Evolutionary conservation across 2,888 invertebrate species (phyloP).

Genomic region (Cantharis rustica): DNA sequence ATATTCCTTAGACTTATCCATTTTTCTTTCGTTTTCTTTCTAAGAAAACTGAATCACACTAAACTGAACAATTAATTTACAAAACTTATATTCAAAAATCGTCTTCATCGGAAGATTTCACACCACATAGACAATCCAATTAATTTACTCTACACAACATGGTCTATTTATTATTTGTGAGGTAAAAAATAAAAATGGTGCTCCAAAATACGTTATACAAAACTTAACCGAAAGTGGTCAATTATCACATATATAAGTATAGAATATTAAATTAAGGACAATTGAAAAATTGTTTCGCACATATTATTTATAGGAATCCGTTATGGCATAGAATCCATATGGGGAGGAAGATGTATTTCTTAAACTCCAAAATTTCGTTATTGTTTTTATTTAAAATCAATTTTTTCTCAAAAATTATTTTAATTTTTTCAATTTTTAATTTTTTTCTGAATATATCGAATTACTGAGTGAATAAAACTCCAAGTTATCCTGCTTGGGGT

Average conservation of each 20-base stretch:
- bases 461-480: too few species aligned
- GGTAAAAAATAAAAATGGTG: constrained; percentile 15
- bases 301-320: not conserved
- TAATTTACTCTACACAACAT: not conserved
- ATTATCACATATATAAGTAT: constrained; percentile 42
- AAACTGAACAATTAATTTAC: not conserved
- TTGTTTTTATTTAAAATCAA: too few species aligned
- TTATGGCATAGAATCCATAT: not conserved
- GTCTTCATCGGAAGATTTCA: not conserved
- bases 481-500: too few species aligned
- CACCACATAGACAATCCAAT: not conserved
- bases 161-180: not conserved
- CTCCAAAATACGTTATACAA: constrained; percentile 19
- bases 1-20: constrained; percentile 39
- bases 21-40: not conserved
- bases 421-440: too few species aligned
- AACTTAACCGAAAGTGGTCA: constrained; percentile 39
- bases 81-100: too few species aligned
- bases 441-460: too few species aligned
- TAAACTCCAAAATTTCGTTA: too few species aligned
- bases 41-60: not conserved
- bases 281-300: constrained; percentile 44
- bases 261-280: constrained; percentile 46
- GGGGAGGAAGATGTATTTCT: too few species aligned
- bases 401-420: too few species aligned